phyloP scores from a whole-genome alignment of 2,888 invertebrate species.

The Morinoia aosen region DNA sequence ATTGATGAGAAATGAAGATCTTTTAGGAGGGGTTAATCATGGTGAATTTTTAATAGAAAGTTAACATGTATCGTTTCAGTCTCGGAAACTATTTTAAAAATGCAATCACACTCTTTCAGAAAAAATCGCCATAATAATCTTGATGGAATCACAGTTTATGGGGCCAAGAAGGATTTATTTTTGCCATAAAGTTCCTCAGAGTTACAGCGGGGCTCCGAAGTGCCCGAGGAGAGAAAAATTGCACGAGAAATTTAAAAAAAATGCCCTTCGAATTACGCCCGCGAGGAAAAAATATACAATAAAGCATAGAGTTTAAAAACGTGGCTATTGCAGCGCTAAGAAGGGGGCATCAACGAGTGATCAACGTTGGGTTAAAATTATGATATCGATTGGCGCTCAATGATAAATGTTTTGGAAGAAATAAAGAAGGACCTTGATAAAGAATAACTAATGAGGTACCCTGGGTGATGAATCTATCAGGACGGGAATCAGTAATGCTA shows the following conservation, averaged over 20 bases:
- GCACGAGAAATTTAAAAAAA: neutral
- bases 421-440: neutral
- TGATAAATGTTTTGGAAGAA: neutral
- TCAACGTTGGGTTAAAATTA: neutral
- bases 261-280: neutral
- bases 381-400: neutral
- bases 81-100: too few species aligned
- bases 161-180: neutral
- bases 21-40: neutral
- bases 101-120: too few species aligned
- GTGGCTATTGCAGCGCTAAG: neutral
- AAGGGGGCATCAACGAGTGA: neutral
- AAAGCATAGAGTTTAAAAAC: neutral
- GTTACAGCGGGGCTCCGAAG: neutral
- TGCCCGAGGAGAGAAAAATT: neutral
- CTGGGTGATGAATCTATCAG: neutral
- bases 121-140: too few species aligned
- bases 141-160: too few species aligned
- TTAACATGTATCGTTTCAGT: neutral
- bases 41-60: neutral
- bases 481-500: neutral
- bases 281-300: neutral
- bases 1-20: neutral
- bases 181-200: neutral
- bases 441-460: neutral